Base-by-base conservation (phyloP, 2,113 vertebrate genomes). In the Siniperca chuatsi region DNA sequence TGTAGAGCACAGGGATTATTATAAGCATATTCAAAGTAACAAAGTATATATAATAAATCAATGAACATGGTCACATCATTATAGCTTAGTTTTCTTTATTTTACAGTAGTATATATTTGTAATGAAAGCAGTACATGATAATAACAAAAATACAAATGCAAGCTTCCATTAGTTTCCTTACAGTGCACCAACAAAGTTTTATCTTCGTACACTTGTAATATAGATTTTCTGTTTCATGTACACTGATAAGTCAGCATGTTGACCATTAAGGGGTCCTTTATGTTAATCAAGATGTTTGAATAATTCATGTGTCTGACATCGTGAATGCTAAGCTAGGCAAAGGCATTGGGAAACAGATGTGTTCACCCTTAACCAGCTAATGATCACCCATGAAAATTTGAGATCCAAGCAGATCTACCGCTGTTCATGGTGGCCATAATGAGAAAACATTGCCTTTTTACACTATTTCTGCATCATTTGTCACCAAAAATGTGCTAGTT, bases 281-380 rank as follows among this genome's bases (percentile, higher is more conserved):
- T 92, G 81, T 80, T 91, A 90, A 93, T 93, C 75, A 86, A 62
- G 46, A 69, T 0, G 4, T 48, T 76, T 93, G 84, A 92, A 94
- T 91, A 90, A 94, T 91, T 91, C 82, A 94, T 93, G 74, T 35
- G 2, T 87, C 82, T 83, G 69, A 88, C 71, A 70, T 80, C 64
- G 78, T 42, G 64, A 86, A 85, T 74, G 81, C 70, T 81, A 73
- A 74, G 67, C 82, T 55, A 54, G 76, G 65, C 81, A 82, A 81
- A 88, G 65, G 52, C 82, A 64, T 76, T 6, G 8, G 57, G 66
- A 87, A 89, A 85, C 90, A 92, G 89, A 91, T 94, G 92, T 90
- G 85, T 83, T 87, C 80, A 81, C 65, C 80, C 79, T 85, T 87
- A 91, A 86, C 78, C 86, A 77, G 79, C 61, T 89, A 82, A 87